Evolutionary conservation across 2,888 invertebrate genomes (phyloP).

Genomic region (Dryadula phaetusa): DNA sequence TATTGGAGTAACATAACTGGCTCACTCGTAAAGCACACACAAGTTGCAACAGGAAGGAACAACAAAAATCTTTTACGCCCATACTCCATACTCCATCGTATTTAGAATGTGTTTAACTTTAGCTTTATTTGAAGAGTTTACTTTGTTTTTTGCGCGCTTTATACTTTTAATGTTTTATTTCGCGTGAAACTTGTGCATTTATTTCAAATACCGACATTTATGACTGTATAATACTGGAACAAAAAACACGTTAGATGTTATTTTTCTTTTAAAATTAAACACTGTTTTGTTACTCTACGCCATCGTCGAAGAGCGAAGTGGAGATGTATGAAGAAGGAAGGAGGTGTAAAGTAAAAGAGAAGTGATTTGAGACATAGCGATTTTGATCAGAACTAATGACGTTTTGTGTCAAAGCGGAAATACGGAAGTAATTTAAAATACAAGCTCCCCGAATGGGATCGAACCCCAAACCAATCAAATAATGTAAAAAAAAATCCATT

Average conservation of each 20-base stretch:
- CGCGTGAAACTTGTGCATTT: background rate
- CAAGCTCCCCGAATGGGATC: no score
- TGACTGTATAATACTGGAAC: constrained; percentile 6
- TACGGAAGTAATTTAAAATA: no score
- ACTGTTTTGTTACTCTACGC: no score
- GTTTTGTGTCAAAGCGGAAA: no score
- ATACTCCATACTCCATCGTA: background rate
- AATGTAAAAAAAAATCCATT: no score
- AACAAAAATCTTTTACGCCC: constrained; percentile 20
- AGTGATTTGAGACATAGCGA: no score
- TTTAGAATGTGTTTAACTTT: constrained; percentile 19
- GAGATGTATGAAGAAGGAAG: no score
- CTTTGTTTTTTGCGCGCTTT: constrained; percentile 6
- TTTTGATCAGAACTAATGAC: no score
- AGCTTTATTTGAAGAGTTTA: constrained; percentile 16
- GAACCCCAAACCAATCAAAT: no score
- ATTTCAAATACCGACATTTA: constrained; percentile 12
- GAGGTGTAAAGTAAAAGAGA: no score
- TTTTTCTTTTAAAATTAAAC: background rate
- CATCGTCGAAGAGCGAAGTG: no score
- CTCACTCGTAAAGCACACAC: background rate
- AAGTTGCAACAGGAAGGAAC: background rate
- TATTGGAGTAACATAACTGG: no score
- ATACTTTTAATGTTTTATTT: constrained; percentile 19
- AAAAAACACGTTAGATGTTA: background rate